phyloP scores from a whole-genome alignment of 2,888 invertebrate species.

The Amiota communis region DNA sequence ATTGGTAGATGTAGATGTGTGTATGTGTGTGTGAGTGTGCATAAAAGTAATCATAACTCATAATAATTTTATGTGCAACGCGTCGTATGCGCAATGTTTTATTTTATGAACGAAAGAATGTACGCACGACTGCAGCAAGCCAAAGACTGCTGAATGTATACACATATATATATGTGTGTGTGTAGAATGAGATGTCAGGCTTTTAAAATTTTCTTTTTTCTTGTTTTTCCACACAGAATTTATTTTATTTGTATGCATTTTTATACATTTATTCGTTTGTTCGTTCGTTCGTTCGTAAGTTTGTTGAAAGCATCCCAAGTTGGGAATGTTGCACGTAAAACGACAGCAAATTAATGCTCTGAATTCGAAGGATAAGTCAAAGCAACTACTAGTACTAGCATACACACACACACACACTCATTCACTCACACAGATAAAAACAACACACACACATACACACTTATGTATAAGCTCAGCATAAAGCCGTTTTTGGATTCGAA shows the following conservation, averaged over 20 bases:
- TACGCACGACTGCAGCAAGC: not conserved
- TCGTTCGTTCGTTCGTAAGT: not conserved
- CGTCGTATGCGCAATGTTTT: conserved; percentile 14
- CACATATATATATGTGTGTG: no score
- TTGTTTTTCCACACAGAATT: not conserved
- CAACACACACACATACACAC: no score
- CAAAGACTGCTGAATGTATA: no score
- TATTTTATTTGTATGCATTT: conserved; percentile 1
- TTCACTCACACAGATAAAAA: no score
- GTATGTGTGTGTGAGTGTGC: no score
- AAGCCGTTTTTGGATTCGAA: no score
- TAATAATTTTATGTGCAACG: conserved; percentile 18
- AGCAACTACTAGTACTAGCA: not conserved
- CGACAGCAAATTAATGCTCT: conserved; percentile 11
- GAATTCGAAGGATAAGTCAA: not conserved
- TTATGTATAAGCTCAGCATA: no score
- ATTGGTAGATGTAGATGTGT: no score
- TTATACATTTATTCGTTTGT: not conserved
- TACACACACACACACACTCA: not conserved
- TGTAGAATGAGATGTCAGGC: not conserved
- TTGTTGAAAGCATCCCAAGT: no score
- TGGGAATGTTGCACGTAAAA: conserved; percentile 7
- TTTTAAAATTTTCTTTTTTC: not conserved
- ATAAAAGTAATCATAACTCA: conserved; percentile 10
- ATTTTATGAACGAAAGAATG: conserved; percentile 1